phyloP scores from a whole-genome alignment of 2,888 invertebrate species.

The Lacanobia oleracea region DNA sequence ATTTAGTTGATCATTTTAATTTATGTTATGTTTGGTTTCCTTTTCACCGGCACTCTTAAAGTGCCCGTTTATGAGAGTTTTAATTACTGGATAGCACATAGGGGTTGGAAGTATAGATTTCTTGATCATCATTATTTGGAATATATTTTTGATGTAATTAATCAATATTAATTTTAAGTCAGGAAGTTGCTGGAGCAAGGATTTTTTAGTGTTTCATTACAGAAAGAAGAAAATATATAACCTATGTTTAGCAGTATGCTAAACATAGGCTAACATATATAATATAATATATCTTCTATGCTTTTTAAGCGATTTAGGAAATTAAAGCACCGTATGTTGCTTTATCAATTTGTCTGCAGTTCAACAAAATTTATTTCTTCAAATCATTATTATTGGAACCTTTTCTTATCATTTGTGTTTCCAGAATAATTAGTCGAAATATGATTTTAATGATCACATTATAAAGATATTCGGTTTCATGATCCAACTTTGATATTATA shows the following conservation, averaged over 20 bases:
- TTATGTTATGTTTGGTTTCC: conserved; percentile 23
- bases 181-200: background rate
- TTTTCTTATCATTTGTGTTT: conserved; percentile 6
- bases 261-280: too few relatives aligned
- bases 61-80: conserved; percentile 13
- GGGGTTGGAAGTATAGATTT: background rate
- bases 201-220: background rate
- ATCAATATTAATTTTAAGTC: background rate
- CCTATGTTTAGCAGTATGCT: too few relatives aligned
- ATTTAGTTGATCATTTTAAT: conserved; percentile 32
- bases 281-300: too few relatives aligned
- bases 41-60: conserved; percentile 2
- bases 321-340: background rate
- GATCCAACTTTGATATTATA: conserved; percentile 18
- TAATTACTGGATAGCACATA: conserved; percentile 22
- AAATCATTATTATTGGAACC: background rate
- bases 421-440: background rate
- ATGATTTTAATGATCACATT: conserved; percentile 31
- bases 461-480: conserved; percentile 7
- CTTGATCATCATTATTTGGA: background rate
- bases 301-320: background rate
- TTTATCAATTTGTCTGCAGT: background rate
- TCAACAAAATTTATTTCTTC: background rate
- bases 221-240: too few relatives aligned
- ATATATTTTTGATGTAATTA: background rate